Conservation (phyloP, 92 coral and sea anemone species). For the Parazoanthus atlanticus region DNA sequence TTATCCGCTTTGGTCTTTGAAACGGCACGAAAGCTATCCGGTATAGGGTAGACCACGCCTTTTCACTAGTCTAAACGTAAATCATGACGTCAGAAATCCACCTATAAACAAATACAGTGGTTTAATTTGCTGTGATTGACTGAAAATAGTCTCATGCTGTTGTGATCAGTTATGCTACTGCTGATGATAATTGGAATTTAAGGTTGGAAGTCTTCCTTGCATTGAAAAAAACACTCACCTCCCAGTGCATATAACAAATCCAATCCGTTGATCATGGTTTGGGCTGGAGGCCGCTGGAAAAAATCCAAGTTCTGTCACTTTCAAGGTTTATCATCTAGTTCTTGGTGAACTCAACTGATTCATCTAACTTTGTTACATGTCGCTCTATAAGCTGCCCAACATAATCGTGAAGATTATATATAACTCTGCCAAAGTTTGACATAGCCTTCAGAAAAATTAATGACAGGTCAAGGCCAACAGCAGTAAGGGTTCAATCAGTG, state of each 20-base stretch:
- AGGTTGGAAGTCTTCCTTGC: not conserved
- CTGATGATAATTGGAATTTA: not conserved
- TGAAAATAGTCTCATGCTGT: not conserved
- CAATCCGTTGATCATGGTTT: conserved; percentile 92
- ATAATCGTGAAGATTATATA: too few relatives aligned
- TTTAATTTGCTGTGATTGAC: not conserved
- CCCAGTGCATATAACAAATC: conserved; percentile 91
- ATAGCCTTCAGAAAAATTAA: too few relatives aligned
- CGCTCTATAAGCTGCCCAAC: too few relatives aligned
- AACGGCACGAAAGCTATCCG: too few relatives aligned
- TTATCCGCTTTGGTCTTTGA: too few relatives aligned
- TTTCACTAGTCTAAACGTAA: not conserved
- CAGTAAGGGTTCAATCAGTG: too few relatives aligned
- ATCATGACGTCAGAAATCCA: not conserved
- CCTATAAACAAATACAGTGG: not conserved
- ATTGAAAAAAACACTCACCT: conserved; percentile 48
- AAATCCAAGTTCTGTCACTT: not conserved
- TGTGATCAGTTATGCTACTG: not conserved
- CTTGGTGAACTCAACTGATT: not conserved
- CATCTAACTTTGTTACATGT: too few relatives aligned
- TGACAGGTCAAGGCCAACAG: too few relatives aligned
- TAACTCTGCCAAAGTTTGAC: too few relatives aligned
- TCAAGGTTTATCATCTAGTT: too few relatives aligned
- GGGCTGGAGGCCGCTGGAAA: conserved; percentile 93
- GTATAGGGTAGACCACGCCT: too few relatives aligned